Evolutionary conservation across 2,888 invertebrate genomes (phyloP), one percentile per base, ranked within the genome.

Genomic region (Orthosia gracilis): DNA sequence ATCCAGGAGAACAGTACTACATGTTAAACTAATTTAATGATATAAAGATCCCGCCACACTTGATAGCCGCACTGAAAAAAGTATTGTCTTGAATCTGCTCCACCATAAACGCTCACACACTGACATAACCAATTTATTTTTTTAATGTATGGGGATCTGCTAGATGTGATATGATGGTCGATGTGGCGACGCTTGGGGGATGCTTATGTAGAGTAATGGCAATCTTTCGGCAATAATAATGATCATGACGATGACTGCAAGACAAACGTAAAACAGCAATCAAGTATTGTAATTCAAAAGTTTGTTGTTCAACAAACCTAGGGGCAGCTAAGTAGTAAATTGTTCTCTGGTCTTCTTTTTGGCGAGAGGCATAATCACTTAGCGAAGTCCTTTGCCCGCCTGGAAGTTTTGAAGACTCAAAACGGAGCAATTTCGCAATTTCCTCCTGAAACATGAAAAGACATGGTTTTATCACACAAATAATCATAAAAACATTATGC

Each of bases 281-380:
- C 40, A 54, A 31, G 4, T 54, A 26, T 15, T 17, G 1, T 45
- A 1, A 26, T n/a, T 15, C 0, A 49, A 45, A 50, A 47, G 40
- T 15, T 9, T 21, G 2, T 49, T 26, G 15, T 75, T 54, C n/a
- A 50, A 70, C 73, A 86, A 96, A 98, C 98, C 98, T 99, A 12
- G 99, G 99, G 18, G 99, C 99, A 50, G 99, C 98, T 85, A 99
- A 96, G 92, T 99, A 99, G 94, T 98, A 99, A 87, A 99, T 98
- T 78, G 98, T 98, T 88, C 98, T 98, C 88, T 98, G 98, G 49
- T 97, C 98, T 54, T 98, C 97, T 82, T 98, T 97, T 94, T 99
- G 98, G 73, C 97, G 97, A 54, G 97, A 96, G 73, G 97, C 97
- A 91, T 99, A 99, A 69, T 99, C 98, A 1, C 97, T 97, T 47